Evolutionary conservation across 2,797 vertebrate species (phyloP), one percentile per base, ranked within the genome.

Genomic region (Halcyon leucocephala): DNA sequence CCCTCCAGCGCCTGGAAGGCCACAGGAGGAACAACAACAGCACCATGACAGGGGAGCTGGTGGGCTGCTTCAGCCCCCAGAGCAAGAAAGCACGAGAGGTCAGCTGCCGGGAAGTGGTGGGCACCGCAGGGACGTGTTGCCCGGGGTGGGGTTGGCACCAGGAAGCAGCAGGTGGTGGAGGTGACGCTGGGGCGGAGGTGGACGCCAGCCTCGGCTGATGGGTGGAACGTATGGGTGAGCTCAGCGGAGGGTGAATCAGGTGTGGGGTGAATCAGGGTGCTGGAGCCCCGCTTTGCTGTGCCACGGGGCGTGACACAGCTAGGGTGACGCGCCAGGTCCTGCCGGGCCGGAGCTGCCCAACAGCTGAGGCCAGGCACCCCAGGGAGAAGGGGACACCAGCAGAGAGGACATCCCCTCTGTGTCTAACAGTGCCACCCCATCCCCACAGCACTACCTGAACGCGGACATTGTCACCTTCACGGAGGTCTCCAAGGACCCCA

Each of bases 11-110:
- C 57, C 98, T 99, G 28, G 99, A 99, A 52, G 99, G 99, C 66
- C 97, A 98, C 41, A 97, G 94, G 71, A 97, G 98, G 74, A 98
- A 98, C 44, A 96, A 81, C 5, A 65, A 97, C 21, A 57, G 65
- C 5, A 74, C 86, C 1, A 72, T 97, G 15, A 97, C 94, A 0
- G 97, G 97, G 1, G 98, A 99, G 35, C 94, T 98, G 60, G 98
- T 99, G 42, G 99, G 99, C 78, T 99, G 99, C 97, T 99, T 99
- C 95, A 99, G 99, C 10, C 99, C 99, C 22, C 98, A 99, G 96
- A 98, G 99, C 98, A 99, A 97, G 95, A 99, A 99, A 93, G 97
- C 98, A 21, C 99, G 99, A 72, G 98, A 99, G 93, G 99, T 99
- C 97, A 95, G 97, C 0, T 1, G 18, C 10, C 16, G 57, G 25